These are phyloP conservation scores for Micromys minutus DNA, from an alignment of 2,113 vertebrate genomes.

Conservation along the genomic window DNA sequence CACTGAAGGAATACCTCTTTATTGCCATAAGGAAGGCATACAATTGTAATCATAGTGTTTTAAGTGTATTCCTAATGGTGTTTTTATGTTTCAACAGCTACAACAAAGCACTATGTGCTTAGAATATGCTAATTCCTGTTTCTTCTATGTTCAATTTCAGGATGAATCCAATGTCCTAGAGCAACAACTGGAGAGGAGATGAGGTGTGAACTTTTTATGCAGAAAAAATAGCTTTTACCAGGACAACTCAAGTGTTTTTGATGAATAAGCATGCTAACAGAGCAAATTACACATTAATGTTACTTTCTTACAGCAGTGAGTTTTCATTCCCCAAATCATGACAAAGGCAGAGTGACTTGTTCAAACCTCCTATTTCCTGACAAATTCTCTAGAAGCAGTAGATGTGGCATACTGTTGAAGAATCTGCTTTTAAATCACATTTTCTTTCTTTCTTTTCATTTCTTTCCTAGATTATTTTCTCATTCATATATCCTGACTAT, in stretches of 20 bases:
- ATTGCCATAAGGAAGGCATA: not conserved
- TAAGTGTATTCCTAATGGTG: slow-evolving; percentile 5
- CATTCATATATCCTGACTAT: not conserved
- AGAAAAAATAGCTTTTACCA: slow-evolving; percentile 29
- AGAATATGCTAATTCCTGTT: slow-evolving; percentile 27
- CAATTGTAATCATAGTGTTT: not conserved
- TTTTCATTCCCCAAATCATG: slow-evolving; percentile 8
- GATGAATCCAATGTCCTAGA: slow-evolving; percentile 8
- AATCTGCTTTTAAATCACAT: not conserved
- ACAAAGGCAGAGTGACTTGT: not conserved
- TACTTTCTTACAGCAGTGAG: not conserved
- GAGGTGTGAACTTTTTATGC: slow-evolving; percentile 10
- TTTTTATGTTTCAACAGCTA: slow-evolving; percentile 5
- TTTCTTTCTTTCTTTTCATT: not conserved
- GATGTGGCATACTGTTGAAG: not conserved
- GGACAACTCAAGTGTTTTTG: slow-evolving; percentile 7
- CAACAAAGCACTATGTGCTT: not conserved
- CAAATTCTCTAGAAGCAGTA: not conserved
- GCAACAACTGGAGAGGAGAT: not conserved
- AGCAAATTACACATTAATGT: not conserved
- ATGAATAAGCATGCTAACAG: not conserved
- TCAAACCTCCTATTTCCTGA: not conserved
- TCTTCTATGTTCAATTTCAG: slow-evolving; percentile 44
- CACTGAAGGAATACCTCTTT: not conserved
- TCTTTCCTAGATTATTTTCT: not conserved